These are phyloP conservation scores for Pangasius krempfi DNA, from an alignment of 2,797 vertebrate genomes.

Conservation along the genomic window DNA sequence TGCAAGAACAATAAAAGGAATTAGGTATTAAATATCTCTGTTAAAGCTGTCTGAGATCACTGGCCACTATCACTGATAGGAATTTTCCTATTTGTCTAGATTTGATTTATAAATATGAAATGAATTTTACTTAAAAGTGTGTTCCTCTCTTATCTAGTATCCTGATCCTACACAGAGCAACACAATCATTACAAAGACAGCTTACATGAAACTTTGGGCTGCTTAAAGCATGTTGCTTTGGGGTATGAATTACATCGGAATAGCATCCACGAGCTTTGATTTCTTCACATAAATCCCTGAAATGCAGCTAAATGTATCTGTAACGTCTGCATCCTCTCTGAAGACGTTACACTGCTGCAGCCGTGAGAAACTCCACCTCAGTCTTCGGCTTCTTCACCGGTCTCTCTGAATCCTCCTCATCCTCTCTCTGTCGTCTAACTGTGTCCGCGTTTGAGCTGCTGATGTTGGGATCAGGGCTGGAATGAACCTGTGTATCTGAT, in stretches of 20 bases:
- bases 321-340: constrained; percentile 32
- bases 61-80: not conserved
- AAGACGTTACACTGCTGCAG: constrained; percentile 51
- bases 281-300: constrained; percentile 48
- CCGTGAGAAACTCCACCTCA: constrained; percentile 76
- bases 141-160: not conserved
- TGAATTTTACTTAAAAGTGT: not conserved
- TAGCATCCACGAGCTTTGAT: constrained; percentile 17
- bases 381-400: constrained; percentile 85
- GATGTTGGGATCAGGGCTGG: not conserved
- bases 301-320: constrained; percentile 7
- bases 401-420: constrained; percentile 75
- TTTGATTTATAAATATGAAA: not conserved
- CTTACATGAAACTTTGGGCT: constrained; percentile 30
- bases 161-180: not conserved
- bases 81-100: not conserved
- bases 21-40: not conserved
- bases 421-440: constrained; percentile 35
- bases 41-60: not conserved
- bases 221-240: constrained; percentile 25
- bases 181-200: not conserved
- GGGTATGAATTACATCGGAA: constrained; percentile 32
- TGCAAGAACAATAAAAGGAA: not conserved
- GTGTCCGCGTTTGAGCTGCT: constrained; percentile 37
- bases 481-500: constrained; percentile 5